A percentile compares a stretch with the other conserved stretches of the same genome.
Evolutionary conservation across 2,797 vertebrate species (phyloP).

Genomic region (Neosalanx taihuensis): DNA sequence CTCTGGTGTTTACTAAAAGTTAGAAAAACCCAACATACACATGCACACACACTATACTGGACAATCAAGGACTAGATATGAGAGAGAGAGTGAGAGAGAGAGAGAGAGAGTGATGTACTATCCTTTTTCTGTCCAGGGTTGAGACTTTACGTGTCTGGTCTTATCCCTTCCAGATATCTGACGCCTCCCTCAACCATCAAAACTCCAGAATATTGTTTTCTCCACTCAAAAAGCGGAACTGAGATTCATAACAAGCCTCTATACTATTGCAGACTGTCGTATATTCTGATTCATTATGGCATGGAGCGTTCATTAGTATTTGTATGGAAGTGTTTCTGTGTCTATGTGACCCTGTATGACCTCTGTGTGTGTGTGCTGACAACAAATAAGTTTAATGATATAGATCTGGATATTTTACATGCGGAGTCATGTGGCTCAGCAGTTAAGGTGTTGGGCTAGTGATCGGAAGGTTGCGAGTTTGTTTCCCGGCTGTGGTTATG

Average conservation of each 20-base stretch:
- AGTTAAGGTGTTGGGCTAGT: too few relatives aligned
- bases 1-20: too few relatives aligned
- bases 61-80: slow-evolving; percentile 26
- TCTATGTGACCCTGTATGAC: slow-evolving; percentile 20
- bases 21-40: background rate
- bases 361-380: slow-evolving; percentile 28
- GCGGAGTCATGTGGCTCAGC: too few relatives aligned
- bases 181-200: too few relatives aligned
- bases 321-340: slow-evolving; percentile 1
- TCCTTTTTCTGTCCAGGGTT: background rate
- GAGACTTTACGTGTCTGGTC: background rate
- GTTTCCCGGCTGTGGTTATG: too few relatives aligned
- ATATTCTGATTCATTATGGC: background rate
- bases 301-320: slow-evolving; percentile 7
- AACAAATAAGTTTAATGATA: slow-evolving; percentile 33
- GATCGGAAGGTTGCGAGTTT: too few relatives aligned
- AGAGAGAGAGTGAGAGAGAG: background rate
- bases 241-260: slow-evolving; percentile 2
- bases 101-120: background rate
- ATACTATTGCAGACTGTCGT: background rate
- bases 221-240: background rate
- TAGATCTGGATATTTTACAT: slow-evolving; percentile 33
- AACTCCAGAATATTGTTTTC: too few relatives aligned
- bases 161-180: too few relatives aligned
- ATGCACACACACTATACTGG: background rate